These are phyloP conservation scores for Sebastes diaconus DNA, from an alignment of 2,797 vertebrate genomes.

Conservation along the genomic window DNA sequence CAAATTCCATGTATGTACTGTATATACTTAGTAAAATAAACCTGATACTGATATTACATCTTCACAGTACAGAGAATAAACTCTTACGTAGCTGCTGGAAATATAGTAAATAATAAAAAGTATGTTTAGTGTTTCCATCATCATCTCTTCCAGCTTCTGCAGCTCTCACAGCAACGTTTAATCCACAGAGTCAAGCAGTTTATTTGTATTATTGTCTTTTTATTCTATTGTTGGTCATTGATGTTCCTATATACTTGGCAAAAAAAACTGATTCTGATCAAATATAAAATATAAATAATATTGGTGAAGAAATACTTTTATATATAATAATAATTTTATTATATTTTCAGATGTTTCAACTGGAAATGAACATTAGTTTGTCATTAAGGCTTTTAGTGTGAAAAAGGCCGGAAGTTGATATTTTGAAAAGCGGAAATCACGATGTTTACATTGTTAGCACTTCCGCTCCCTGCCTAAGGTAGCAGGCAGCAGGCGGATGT, in stretches of 20 bases:
- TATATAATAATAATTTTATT: not conserved
- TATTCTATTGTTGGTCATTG: no score
- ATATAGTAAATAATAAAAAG: not conserved
- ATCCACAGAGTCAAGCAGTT: not conserved
- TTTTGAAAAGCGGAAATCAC: constrained; percentile 36
- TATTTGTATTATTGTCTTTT: no score
- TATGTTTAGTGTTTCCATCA: not conserved
- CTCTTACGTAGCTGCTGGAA: not conserved
- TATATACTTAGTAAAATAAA: no score
- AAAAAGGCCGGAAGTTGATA: not conserved
- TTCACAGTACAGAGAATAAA: no score
- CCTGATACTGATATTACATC: not conserved
- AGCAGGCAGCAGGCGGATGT: constrained; percentile 27
- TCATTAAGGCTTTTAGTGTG: not conserved
- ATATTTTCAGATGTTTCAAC: not conserved
- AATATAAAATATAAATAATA: no score
- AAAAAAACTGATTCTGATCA: no score
- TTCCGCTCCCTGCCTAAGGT: rapidly evolving
- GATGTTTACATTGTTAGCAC: constrained; percentile 15
- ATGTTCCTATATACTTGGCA: no score
- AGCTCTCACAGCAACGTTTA: no score
- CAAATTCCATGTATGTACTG: no score
- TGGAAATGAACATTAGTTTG: not conserved
- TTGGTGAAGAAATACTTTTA: not conserved
- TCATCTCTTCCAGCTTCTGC: not conserved